A percentile compares a stretch with the other conserved stretches of the same genome.
These are phyloP conservation scores for Phocoena phocoena DNA, from an alignment of 2,113 vertebrate genomes.

Conservation along the genomic window DNA sequence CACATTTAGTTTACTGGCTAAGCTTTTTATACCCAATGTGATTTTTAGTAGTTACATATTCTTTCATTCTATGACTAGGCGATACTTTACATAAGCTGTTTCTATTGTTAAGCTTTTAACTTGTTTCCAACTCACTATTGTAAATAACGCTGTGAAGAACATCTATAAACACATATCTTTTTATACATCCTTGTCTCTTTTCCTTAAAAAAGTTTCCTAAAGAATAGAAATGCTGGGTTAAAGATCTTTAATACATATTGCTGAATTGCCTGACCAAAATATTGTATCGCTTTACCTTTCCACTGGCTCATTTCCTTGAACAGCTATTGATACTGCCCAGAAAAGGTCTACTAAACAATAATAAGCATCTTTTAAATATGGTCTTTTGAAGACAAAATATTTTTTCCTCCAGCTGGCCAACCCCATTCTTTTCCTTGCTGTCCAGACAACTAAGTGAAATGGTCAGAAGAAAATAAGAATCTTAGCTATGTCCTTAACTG, in stretches of 20 bases:
- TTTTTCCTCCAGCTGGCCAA: background rate
- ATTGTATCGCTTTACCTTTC: background rate
- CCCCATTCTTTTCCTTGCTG: background rate
- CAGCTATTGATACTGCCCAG: background rate
- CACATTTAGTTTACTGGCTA: background rate
- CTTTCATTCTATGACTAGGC: background rate
- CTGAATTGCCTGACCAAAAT: background rate
- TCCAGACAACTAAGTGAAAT: conserved; percentile 17
- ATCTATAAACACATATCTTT: background rate
- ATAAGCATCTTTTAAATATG: background rate
- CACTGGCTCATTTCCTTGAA: background rate
- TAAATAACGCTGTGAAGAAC: conserved; percentile 4
- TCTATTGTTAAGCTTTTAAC: conserved; percentile 20
- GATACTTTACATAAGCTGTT: background rate
- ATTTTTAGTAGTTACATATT: background rate
- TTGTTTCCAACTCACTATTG: background rate
- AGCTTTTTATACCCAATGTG: background rate
- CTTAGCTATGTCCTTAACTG: conserved; percentile 1
- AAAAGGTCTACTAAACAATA: background rate
- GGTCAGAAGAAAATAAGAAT: background rate
- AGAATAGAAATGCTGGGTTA: background rate
- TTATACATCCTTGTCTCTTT: background rate
- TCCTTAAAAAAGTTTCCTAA: background rate
- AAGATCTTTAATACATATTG: background rate
- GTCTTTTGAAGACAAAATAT: conserved; percentile 4